Percentiles rank a stretch among this genome's conserved stretches.
These are phyloP conservation scores for Netelia fuscicornis DNA, from an alignment of 2,888 invertebrate species.

Conservation along the genomic window DNA sequence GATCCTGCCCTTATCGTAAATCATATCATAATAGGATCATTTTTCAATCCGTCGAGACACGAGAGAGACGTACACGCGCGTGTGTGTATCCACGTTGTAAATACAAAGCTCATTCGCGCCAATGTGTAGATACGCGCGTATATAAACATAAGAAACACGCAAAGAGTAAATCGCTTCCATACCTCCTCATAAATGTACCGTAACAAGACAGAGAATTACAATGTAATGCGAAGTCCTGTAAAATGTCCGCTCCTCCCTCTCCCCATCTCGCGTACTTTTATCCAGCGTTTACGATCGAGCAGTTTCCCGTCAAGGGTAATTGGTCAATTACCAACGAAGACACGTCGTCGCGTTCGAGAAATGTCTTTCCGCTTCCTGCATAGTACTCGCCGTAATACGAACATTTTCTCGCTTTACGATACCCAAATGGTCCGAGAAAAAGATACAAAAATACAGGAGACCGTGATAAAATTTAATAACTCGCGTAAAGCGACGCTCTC, in stretches of 20 bases:
- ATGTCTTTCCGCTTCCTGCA: constrained; percentile 43
- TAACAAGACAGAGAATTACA: constrained; percentile 45
- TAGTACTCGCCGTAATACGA: not conserved
- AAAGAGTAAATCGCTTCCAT: constrained; percentile 15
- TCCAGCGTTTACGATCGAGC: constrained; percentile 59
- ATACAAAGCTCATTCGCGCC: constrained; percentile 2
- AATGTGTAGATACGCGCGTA: not conserved
- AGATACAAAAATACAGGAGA: not conserved
- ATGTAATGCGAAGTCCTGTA: constrained; percentile 56
- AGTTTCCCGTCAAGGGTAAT: constrained; percentile 52
- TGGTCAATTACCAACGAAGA: constrained; percentile 59
- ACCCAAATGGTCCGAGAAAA: constrained; percentile 1
- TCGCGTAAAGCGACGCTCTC: too few species aligned
- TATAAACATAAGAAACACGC: constrained; percentile 1
- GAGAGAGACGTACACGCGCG: constrained; percentile 5
- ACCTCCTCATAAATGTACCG: constrained; percentile 37
- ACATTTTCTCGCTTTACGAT: constrained; percentile 38
- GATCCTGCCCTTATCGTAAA: constrained; percentile 59
- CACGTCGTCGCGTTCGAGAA: constrained; percentile 31
- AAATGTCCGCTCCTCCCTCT: constrained; percentile 25
- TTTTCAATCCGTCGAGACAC: constrained; percentile 53
- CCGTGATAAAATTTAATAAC: not conserved
- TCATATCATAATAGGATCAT: constrained; percentile 65
- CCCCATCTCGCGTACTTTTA: constrained; percentile 30
- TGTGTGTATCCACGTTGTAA: constrained; percentile 14